Evolutionary conservation across 2,888 invertebrate species (phyloP), one percentile per base, ranked within the genome.

Genomic region (Stramonita haemastoma): DNA sequence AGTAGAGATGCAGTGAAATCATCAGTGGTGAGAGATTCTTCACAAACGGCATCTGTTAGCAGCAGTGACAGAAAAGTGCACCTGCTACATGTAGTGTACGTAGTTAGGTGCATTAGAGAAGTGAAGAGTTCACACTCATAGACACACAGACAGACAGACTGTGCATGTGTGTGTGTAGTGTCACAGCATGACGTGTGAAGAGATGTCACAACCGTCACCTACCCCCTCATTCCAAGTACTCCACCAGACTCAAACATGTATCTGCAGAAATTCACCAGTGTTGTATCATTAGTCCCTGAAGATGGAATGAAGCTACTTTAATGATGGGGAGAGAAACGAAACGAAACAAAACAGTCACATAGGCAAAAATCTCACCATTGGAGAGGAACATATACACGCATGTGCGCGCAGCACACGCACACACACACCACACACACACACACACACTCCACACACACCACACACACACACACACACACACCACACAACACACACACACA

Each of bases 171-270:
- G 73, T 73, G 26, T 26, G 26, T 73, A n/a, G n/a, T 79, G 79
- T 32, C 79, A 79, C 29, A 17, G 22, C 29, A 8, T 2, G n/a
- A 73, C 8, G n/a, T 73, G n/a, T 29, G 73, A 22, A 22, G 13
- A 46, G 81, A 46, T 4, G 5, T 46, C 81, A 73, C 73, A 57
- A 19, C n/a, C 26, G 22, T 56, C 34, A 86, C 66, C 13, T 86
- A 86, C 86, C 57, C 11, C 22, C 4, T 86, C 86, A 86, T 8
- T 86, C 19, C 66, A 86, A 66, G 66, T 86, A 86, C 66, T 86
- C 86, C 86, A 34, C n/a, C 6, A 86, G 86, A 60, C 66, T 86
- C 86, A 86, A 66, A 66, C 86, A 86, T 8, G 66, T 86, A 15
- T 32, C 86, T 86, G 86, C 19, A 34, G 34, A 86, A 86, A 85